These are phyloP conservation scores for Megalops atlanticus DNA, from an alignment of 2,113 vertebrate species.

Conservation along the genomic window DNA sequence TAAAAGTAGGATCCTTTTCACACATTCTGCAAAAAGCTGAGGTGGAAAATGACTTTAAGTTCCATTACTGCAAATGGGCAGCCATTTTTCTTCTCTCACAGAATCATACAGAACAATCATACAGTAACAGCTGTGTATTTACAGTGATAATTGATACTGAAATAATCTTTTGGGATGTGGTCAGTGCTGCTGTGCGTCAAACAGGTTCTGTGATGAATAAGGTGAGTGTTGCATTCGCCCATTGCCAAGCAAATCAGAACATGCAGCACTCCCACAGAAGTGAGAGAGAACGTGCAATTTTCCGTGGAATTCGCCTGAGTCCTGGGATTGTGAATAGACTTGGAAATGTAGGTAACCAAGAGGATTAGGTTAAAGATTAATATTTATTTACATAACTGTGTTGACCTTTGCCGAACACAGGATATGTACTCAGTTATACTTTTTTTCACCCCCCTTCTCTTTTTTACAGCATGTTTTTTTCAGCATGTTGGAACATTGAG, in stretches of 20 bases:
- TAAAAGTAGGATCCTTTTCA: background rate
- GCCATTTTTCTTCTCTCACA: background rate
- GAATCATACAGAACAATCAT: background rate
- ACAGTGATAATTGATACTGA: background rate
- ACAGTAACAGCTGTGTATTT: background rate
- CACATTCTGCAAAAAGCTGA: background rate
- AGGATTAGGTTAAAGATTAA: conserved; percentile 68
- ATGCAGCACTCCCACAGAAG: conserved; percentile 38
- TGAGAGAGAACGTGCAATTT: conserved; percentile 42
- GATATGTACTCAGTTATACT: conserved; percentile 69
- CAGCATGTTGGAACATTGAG: conserved; percentile 71
- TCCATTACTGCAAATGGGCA: background rate
- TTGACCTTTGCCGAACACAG: conserved; percentile 71
- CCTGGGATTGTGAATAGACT: conserved; percentile 58
- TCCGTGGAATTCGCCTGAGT: conserved; percentile 45
- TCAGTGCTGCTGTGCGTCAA: background rate
- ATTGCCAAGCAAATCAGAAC: conserved; percentile 16
- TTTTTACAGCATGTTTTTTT: conserved; percentile 57
- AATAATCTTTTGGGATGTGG: background rate
- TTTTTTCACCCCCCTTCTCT: conserved; percentile 44
- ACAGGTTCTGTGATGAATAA: conserved; percentile 1
- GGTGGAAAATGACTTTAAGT: background rate
- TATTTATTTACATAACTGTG: conserved; percentile 81
- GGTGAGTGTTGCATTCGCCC: conserved; percentile 25
- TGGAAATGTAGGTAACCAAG: conserved; percentile 67